Conservation (phyloP, 2,888 invertebrate genomes). For the Athrips mouffetella region DNA sequence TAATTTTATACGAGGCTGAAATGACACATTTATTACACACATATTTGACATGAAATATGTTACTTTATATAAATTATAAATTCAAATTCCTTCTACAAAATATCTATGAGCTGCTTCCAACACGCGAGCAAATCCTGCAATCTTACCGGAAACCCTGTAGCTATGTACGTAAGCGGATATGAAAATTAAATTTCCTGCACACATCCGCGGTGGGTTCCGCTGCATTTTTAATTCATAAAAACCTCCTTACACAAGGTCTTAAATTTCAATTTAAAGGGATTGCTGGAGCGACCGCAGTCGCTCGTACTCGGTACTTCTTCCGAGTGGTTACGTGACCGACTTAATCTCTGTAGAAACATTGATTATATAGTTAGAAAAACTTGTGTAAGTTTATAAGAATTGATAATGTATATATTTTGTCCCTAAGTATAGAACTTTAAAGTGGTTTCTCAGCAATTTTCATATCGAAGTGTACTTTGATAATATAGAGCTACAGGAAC, state of each 20-base stretch:
- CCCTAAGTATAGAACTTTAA: too few species aligned
- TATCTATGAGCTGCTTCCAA: not conserved
- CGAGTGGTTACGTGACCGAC: conserved; percentile 13
- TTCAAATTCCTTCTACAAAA: not conserved
- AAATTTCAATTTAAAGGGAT: conserved; percentile 17
- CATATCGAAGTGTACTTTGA: too few species aligned
- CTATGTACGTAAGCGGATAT: conserved; percentile 4
- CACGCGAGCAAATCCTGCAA: not conserved
- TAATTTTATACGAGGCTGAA: too few species aligned
- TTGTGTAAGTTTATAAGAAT: too few species aligned
- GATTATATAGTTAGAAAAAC: too few species aligned
- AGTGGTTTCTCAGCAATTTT: too few species aligned
- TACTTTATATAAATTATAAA: not conserved
- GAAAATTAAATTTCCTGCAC: conserved; percentile 7
- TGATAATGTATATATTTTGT: too few species aligned
- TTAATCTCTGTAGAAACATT: conserved; percentile 7
- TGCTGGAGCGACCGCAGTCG: not conserved
- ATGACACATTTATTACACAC: too few species aligned
- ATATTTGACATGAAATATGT: too few species aligned
- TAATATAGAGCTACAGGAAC: too few species aligned
- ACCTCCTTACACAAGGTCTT: conserved; percentile 9
- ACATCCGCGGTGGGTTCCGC: not conserved
- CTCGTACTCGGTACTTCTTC: conserved; percentile 5
- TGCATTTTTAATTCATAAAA: conserved; percentile 10
- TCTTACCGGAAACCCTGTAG: conserved; percentile 1